Percentiles rank a stretch among this genome's conserved stretches.
phyloP scores from a whole-genome alignment of 2,113 vertebrate genomes.

The Oreochromis spilurus region DNA sequence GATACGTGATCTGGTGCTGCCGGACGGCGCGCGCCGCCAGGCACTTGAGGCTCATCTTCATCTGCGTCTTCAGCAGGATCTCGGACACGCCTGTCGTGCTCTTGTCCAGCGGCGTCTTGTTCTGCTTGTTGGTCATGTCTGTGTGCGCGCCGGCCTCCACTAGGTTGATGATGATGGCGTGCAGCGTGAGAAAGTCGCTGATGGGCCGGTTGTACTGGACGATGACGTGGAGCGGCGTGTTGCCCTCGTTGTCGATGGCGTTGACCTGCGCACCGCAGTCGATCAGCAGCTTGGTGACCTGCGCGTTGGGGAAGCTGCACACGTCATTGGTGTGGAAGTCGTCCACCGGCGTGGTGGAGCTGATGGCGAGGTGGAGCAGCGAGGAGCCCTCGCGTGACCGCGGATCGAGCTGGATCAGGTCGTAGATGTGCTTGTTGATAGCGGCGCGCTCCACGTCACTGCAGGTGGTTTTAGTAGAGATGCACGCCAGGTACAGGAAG shows the following conservation, averaged over 20 bases:
- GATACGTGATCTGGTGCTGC: conserved; percentile 88
- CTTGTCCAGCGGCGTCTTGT: conserved; percentile 94
- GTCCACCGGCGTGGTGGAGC: conserved; percentile 88
- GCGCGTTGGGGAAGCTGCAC: conserved; percentile 92
- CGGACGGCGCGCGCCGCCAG: conserved; percentile 94
- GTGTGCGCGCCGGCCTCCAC: conserved; percentile 97
- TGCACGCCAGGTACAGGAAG: conserved; percentile 93
- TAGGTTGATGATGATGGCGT: conserved; percentile 94
- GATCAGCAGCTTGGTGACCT: conserved; percentile 89
- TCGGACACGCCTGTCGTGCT: conserved; percentile 96
- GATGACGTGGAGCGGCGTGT: conserved; percentile 92
- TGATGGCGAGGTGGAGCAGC: conserved; percentile 90
- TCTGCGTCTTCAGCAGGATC: conserved; percentile 97
- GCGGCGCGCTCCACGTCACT: conserved; percentile 78
- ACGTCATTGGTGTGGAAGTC: conserved; percentile 98
- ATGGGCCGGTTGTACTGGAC: conserved; percentile 98
- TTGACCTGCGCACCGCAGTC: conserved; percentile 92
- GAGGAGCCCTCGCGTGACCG: conserved; percentile 85
- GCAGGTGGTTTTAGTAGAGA: conserved; percentile 92
- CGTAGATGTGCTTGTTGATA: conserved; percentile 95
- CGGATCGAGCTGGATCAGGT: conserved; percentile 88
- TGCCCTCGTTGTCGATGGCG: conserved; percentile 86
- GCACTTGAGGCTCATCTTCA: conserved; percentile 99
- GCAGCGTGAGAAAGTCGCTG: conserved; percentile 96
- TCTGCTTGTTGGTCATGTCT: conserved; percentile 96